Base-by-base conservation (phyloP, 2,888 invertebrate species). In the Bellardia pandia region DNA sequence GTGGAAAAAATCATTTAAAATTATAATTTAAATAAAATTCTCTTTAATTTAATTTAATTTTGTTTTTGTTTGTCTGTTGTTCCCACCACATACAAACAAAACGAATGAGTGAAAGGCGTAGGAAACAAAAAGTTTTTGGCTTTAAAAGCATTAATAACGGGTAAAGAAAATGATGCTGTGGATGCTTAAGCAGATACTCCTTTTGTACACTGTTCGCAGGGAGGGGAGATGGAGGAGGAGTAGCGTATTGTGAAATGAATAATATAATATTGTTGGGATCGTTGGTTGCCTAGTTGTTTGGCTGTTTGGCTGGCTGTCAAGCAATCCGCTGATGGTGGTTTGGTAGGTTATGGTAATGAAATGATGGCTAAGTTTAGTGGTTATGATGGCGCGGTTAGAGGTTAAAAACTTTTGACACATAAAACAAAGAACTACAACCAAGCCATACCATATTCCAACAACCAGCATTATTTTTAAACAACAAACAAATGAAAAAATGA, bases 321-420 rank as follows among this genome's bases (percentile, higher is more conserved):
- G 33, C 62, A 77, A 53, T 77, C 30, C 23, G 48, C n/a, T 71
- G 45, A 64, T 64, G 45, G 45, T 84, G 56, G 53, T 45, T 80
- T 62, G 60, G 42, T 64, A 64, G 72, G 66, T 77, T 72, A 85
- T 72, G 66, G 62, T 62, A 60, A 77, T 68, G 72, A 45, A 82
- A 82, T 68, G n/a, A 68, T 77, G 82, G 77, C 68, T 68, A 66
- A 74, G 74, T 82, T 80, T 71, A 78, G 83, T 72, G 83, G 71
- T 77, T 83, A 77, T 71, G 60, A 77, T 77, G 76, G 69, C 62
- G 83, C 45, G 76, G 76, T 77, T 77, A 83, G 82, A 76, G 76
- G 76, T 53, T 76, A 68, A 76, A 62, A 82, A 62, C 75, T 82
- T 82, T 75, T 82, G 66, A 75, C 75, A 75, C 75, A 66, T 75